A percentile compares a stretch with the other conserved stretches of the same genome.
phyloP scores from a whole-genome alignment of 2,888 invertebrate genomes.

The Maniola hyperantus region DNA sequence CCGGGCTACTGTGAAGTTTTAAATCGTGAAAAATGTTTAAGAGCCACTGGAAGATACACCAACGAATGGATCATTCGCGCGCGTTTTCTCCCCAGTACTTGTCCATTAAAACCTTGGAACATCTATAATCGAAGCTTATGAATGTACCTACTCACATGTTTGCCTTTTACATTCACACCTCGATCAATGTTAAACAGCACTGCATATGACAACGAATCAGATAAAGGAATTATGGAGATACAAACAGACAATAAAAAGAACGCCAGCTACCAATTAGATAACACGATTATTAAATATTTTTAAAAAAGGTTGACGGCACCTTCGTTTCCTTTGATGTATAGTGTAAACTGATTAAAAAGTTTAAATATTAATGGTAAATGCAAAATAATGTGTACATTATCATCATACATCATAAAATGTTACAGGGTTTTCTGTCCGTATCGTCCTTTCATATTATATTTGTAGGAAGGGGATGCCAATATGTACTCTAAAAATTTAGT shows the following conservation, averaged over 20 bases:
- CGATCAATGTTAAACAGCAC: slow-evolving; percentile 2
- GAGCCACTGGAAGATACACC: slow-evolving; percentile 43
- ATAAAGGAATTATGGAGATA: neutral
- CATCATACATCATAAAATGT: neutral
- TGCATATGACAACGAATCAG: slow-evolving; percentile 5
- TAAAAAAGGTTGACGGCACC: slow-evolving; percentile 15
- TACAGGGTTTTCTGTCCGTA: neutral
- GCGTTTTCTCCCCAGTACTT: slow-evolving; percentile 71
- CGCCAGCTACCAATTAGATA: neutral
- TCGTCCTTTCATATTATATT: too few relatives aligned
- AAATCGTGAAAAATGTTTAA: slow-evolving; percentile 54
- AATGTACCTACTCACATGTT: slow-evolving; percentile 34
- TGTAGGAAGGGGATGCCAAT: too few relatives aligned
- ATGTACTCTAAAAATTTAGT: too few relatives aligned
- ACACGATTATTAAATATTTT: too few relatives aligned
- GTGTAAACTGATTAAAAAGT: neutral
- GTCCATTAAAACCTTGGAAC: slow-evolving; percentile 61
- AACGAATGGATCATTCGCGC: slow-evolving; percentile 48
- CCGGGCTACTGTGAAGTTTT: neutral
- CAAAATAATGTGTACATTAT: neutral
- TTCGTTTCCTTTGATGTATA: neutral
- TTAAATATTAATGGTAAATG: neutral
- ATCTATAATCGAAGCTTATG: slow-evolving; percentile 46
- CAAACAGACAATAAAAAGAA: slow-evolving; percentile 8
- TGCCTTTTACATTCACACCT: slow-evolving; percentile 5